Base-by-base conservation (phyloP, 2,797 vertebrate genomes). In the Pyrocephalus nanus region DNA sequence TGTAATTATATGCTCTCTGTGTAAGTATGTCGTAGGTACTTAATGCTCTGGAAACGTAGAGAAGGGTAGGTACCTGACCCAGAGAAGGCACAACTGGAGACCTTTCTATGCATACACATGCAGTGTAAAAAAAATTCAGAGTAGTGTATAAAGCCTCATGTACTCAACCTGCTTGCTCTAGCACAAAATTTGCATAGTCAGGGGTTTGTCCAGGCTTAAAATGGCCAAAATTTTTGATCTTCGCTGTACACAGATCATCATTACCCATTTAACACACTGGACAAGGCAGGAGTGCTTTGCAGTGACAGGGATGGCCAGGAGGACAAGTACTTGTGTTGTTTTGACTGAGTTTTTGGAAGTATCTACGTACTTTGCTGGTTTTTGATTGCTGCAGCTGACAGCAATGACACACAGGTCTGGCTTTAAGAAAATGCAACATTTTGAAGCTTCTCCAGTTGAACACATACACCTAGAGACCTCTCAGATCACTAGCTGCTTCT, bases 21-120 rank as follows among this genome's bases (percentile, higher is more conserved):
- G 29, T 34, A 60, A 61, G 60, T 0, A 0, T 43, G 26, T 9
- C 3, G 0, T 17, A 70, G 2, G 15, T 15, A n/a, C 10, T n/a
- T 15, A 13, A 10, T 9, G 48, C 32, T 78, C 25, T 45, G 45
- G 23, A 45, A 55, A n/a, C 20, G 4, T 1, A 26, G 12, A 25
- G 42, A 34, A 87, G 8, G 18, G 36, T 32, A 47, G 17, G 45
- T 67, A 36, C 40, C 60, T 65, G 73, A 22, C 21, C 34, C 55
- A 64, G 45, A 38, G 38, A 61, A 61, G 8, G 23, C 16, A 40
- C 23, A n/a, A 0, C 19, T 50, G 36, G 11, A 57, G 54, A 43
- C 3, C 78, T 75, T 66, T 69, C 13, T 70, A 34, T 40, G 38
- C 15, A 1, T 26, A 32, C 1, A 19, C 32, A 23, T 2, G 11